phyloP scores from a whole-genome alignment of 2,113 vertebrate genomes.

The Haemorhous mexicanus region DNA sequence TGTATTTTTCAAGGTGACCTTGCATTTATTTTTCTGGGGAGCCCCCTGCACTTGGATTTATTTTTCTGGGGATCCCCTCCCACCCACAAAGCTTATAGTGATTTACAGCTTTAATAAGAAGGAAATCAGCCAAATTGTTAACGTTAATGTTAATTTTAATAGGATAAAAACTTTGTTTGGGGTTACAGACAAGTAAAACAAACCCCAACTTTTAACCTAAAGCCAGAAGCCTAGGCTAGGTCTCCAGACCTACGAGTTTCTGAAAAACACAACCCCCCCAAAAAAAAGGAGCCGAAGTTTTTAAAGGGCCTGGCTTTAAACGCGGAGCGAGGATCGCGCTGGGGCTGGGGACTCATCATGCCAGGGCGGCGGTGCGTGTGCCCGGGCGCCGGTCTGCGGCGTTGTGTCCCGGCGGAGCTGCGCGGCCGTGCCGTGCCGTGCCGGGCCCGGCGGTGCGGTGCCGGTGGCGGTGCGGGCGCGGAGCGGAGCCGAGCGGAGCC shows the following conservation, averaged over 20 bases:
- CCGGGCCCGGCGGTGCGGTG: neutral
- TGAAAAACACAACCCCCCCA: neutral
- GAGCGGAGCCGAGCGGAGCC: neutral
- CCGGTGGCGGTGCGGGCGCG: neutral
- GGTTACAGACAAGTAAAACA: neutral
- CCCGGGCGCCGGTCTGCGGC: constrained; percentile 25
- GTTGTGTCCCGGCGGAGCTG: neutral
- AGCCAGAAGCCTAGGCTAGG: neutral
- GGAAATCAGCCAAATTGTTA: neutral
- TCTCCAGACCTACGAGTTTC: neutral
- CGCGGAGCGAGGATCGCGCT: neutral
- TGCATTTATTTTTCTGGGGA: neutral
- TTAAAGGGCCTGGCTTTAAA: neutral
- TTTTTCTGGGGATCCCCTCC: neutral
- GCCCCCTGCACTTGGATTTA: neutral
- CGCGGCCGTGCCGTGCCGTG: neutral
- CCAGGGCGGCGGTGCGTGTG: constrained; percentile 30
- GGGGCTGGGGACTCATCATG: neutral
- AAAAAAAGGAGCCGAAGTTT: neutral
- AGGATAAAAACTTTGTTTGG: neutral
- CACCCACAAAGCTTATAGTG: accelerated
- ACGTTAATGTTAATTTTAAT: neutral
- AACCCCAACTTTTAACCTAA: neutral
- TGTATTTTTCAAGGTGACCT: neutral
- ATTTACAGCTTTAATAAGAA: neutral